Evolutionary conservation across 2,113 vertebrate species (phyloP), one percentile per base, ranked within the genome.

Genomic region (Blennius ocellaris): DNA sequence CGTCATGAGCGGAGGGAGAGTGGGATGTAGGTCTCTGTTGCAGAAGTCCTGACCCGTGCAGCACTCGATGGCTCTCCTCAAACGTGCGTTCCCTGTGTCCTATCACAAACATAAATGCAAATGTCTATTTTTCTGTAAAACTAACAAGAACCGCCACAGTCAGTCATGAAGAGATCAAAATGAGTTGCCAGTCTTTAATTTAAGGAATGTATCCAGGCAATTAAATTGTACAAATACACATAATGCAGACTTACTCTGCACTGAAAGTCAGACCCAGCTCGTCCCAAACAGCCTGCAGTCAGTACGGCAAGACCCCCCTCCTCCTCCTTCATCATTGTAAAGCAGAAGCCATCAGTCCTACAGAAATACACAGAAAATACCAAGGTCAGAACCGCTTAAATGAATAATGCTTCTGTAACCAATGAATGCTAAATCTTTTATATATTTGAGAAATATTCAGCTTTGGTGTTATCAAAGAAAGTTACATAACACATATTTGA

Each of bases 311-410:
- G 86, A 8, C 97, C 96, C 0, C 94, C 95, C 16, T 98, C 96
- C 65, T 98, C 96, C 81, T 98, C 95, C 90, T 97, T 96, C 89
- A 98, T 95, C 93, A 99, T 99, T 16, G 96, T 97, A 92, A 99
- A 99, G 90, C 98, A 99, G 73, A 95, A 97, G 48, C 98, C 98
- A 65, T 98, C 94, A 6, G 97, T 99, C 90, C 98, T 99, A 79
- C 15, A 40, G 54, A 71, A 63, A 81, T 39, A 61, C 5, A 65
- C 11, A 63, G 48, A 53, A 52, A 44, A 5, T n/a, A 53, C 21
- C 47, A 50, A 41, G 11, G 21, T 30, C 21, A 30, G 21, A 30
- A 30, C 21, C 21, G 21, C 21, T 30, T 30, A 30, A 30, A 30
- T 30, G 21, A 30, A 30, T 30, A 30, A 2, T 30, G 21, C 21